phyloP scores from a whole-genome alignment of 2,888 invertebrate genomes.

The Brenthis ino region DNA sequence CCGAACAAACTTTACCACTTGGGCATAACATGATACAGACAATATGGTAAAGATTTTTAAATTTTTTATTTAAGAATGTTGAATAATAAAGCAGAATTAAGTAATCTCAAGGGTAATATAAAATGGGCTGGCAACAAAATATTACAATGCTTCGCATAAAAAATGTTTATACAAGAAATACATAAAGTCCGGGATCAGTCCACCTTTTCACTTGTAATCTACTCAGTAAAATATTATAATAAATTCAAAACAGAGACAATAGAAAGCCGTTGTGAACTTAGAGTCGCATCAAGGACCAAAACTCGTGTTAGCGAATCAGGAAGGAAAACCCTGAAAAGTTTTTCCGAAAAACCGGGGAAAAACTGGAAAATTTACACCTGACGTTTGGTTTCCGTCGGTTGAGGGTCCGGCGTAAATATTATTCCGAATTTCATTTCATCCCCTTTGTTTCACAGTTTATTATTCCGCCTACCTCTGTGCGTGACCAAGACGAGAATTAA shows the following conservation, averaged over 20 bases:
- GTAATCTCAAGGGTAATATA: slow-evolving; percentile 2
- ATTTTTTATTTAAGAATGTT: not conserved
- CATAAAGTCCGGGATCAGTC: slow-evolving; percentile 52
- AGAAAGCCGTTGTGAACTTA: slow-evolving; percentile 64
- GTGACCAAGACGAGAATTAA: slow-evolving; percentile 46
- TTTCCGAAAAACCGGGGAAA: slow-evolving; percentile 60
- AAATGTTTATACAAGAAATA: slow-evolving; percentile 32
- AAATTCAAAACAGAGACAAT: slow-evolving; percentile 67
- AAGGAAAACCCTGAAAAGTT: slow-evolving; percentile 65
- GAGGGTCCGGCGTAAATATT: slow-evolving; percentile 69
- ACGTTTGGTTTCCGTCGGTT: slow-evolving; percentile 69
- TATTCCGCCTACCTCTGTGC: slow-evolving; percentile 60
- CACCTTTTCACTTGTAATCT: slow-evolving; percentile 55
- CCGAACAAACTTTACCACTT: no score
- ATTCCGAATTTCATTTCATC: slow-evolving; percentile 72
- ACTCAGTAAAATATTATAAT: slow-evolving; percentile 62
- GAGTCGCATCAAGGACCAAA: slow-evolving; percentile 58
- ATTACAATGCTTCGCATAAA: slow-evolving; percentile 31
- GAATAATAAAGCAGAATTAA: not conserved
- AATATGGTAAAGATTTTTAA: no score
- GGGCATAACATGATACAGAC: no score
- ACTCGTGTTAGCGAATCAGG: slow-evolving; percentile 70
- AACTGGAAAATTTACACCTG: slow-evolving; percentile 69
- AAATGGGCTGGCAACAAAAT: slow-evolving; percentile 14
- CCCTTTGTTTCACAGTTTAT: slow-evolving; percentile 74